A percentile compares a stretch with the other conserved stretches of the same genome.
Conservation (phyloP, 2,888 invertebrate genomes). For the Stratiomys singularior region DNA sequence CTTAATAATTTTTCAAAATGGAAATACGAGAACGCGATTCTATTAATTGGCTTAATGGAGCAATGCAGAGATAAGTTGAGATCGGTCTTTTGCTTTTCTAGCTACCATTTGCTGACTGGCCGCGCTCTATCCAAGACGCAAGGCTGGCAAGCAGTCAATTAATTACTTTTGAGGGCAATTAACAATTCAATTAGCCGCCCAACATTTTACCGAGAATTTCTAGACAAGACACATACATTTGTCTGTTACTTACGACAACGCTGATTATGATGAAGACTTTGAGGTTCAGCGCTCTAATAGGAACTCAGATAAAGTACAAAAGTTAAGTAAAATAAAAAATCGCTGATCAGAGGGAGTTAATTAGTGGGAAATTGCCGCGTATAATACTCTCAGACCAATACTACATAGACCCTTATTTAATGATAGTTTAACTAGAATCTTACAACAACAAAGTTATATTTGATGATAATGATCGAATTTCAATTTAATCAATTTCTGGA, state of each 20-base stretch:
- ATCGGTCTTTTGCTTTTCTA: not conserved
- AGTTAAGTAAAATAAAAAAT: constrained; percentile 17
- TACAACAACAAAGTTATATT: not conserved
- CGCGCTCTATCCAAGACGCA: constrained; percentile 17
- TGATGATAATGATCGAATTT: constrained; percentile 41
- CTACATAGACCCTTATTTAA: too few species aligned
- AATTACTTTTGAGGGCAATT: constrained; percentile 46
- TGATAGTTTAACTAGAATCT: too few species aligned
- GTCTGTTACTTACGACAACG: not conserved
- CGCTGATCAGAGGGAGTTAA: constrained; percentile 23
- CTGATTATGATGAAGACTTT: not conserved
- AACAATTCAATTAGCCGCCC: constrained; percentile 48
- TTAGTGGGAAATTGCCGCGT: constrained; percentile 3
- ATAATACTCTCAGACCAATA: too few species aligned
- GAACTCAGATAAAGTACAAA: not conserved
- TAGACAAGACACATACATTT: constrained; percentile 7
- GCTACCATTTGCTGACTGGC: too few species aligned
- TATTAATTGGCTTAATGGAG: constrained; percentile 41
- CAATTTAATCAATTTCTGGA: constrained; percentile 34
- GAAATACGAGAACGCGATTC: constrained; percentile 32
- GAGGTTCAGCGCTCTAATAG: not conserved
- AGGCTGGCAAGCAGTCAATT: constrained; percentile 38
- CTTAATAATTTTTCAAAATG: constrained; percentile 27
- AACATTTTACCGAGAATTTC: constrained; percentile 34
- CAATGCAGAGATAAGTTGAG: constrained; percentile 21